Conservation (phyloP, 2,113 vertebrate species). For the Amblyornis subalaris region DNA sequence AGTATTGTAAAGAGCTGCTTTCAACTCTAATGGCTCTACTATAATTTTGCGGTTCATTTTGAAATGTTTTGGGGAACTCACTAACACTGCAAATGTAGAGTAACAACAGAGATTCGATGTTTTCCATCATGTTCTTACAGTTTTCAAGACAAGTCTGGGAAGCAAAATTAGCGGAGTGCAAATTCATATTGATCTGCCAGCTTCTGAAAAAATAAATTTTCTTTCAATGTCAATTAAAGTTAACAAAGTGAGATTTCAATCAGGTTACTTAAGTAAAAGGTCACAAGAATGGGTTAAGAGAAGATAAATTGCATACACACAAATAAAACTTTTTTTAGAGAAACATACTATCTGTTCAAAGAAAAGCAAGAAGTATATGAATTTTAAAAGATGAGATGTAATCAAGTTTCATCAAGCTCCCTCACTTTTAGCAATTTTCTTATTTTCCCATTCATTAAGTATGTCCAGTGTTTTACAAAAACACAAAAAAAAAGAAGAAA, state of each 20-base stretch:
- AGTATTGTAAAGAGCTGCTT: background rate
- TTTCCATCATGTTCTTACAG: background rate
- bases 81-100: background rate
- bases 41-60: background rate
- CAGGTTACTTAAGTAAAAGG: conserved; percentile 39
- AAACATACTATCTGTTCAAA: background rate
- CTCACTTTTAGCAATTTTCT: background rate
- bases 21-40: background rate
- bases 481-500: background rate
- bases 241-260: conserved; percentile 47
- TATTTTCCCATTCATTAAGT: background rate
- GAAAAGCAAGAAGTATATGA: background rate
- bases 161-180: conserved; percentile 25
- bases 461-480: background rate
- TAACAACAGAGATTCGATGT: background rate
- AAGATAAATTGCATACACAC: background rate
- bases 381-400: background rate
- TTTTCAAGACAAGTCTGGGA: background rate
- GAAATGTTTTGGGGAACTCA: background rate
- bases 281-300: background rate
- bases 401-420: background rate
- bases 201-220: conserved; percentile 34
- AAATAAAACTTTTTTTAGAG: background rate
- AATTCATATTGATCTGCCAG: conserved; percentile 37
- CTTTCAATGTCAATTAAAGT: conserved; percentile 54